Evolutionary conservation across 64 coral and sea anemone genomes (phyloP), one percentile per base, ranked within the genome.

Genomic region (Dendronephthya gigantea): DNA sequence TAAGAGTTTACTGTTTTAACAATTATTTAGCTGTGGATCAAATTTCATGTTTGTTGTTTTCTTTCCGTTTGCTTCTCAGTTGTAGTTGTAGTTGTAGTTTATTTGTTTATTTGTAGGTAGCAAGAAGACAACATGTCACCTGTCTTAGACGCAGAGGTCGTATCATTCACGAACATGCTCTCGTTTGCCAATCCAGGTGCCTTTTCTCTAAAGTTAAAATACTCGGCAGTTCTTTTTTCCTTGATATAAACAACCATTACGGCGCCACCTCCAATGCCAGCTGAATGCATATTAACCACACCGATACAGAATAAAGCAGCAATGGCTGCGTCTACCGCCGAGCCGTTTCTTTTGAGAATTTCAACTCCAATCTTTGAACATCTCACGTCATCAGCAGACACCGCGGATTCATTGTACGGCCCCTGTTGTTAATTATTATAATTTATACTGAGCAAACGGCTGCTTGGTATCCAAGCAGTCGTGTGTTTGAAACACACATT

Each of bases 231-330:
- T n/a, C 48, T 84, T 4, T 47, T 39, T 23, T 48, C 79, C 39
- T 39, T 48, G 7, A 48, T 51, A 45, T 97, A 97, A 2, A 97
- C 86, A 13, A 90, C 56, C 94, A 97, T 97, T 27, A 97, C 93
- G 3, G 91, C 94, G 4, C 94, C 94, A 28, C 94, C 94, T 2
- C 94, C 94, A 36, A 97, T 89, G 25, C 94, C 94, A 27, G 94
- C 62, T 0, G 94, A 97, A 82, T 97, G 94, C 89, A 97, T 93
- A 83, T 97, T 97, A 43, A 93, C 82, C 52, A 97, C 39, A 9
- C 94, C 94, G 48, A 97, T 68, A 91, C 94, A 97, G 81, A 97
- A 88, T 12, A 97, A 8, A 17, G 82, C 70, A 12, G 94, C 92
- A n/a, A 97, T 52, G n/a, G 92, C 88, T 36, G 94, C 84, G 68